phyloP scores from a whole-genome alignment of 2,888 invertebrate genomes.

The Epinotia nisella region DNA sequence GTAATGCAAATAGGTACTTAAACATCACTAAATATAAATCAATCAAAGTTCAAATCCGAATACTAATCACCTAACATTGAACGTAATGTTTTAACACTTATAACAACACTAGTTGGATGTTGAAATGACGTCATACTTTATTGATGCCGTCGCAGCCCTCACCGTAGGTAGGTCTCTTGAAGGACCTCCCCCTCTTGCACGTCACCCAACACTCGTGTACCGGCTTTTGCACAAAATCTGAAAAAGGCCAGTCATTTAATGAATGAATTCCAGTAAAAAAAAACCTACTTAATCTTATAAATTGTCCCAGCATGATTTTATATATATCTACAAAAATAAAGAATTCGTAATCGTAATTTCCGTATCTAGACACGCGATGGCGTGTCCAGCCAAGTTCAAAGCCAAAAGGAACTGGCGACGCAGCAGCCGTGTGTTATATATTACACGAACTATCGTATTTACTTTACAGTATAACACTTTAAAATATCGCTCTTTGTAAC shows the following conservation, averaged over 20 bases:
- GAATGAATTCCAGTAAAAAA: neutral
- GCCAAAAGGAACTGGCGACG: too few species aligned
- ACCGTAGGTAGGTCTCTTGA: conserved; percentile 70
- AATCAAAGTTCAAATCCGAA: neutral
- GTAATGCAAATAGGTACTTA: too few species aligned
- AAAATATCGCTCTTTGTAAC: too few species aligned
- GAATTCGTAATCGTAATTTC: too few species aligned
- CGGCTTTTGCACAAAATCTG: conserved; percentile 76
- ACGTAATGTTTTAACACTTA: neutral
- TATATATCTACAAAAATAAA: too few species aligned
- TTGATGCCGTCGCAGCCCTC: conserved; percentile 37
- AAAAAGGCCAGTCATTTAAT: conserved; percentile 45
- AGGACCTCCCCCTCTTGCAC: conserved; percentile 76
- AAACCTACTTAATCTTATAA: too few species aligned
- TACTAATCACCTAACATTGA: neutral
- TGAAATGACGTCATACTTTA: neutral
- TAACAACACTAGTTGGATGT: neutral
- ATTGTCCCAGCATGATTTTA: too few species aligned
- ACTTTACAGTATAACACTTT: too few species aligned
- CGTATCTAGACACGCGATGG: too few species aligned
- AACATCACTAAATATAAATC: neutral
- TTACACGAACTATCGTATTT: too few species aligned
- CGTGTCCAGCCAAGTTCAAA: too few species aligned
- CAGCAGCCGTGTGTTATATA: too few species aligned
- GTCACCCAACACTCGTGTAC: conserved; percentile 79